A percentile compares a stretch with the other conserved stretches of the same genome.
Evolutionary conservation across 1,140 invertebrate genomes (phyloP).

Genomic region (Drosophila sechellia): DNA sequence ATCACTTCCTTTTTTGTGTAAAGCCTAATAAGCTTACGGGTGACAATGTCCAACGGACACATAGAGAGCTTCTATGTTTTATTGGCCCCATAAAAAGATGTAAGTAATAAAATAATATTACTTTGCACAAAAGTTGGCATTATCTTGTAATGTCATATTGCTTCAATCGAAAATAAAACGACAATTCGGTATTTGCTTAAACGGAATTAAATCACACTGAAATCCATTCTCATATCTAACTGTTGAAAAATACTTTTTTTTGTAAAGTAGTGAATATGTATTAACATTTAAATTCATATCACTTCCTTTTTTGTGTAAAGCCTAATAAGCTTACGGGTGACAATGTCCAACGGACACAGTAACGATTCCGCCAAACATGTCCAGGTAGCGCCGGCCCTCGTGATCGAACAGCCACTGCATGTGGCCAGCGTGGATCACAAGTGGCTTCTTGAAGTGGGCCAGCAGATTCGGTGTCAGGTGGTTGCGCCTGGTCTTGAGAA

Average conservation of each 20-base stretch:
- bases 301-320: background rate
- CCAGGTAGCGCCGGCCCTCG: constrained; percentile 93
- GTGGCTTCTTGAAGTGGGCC: constrained; percentile 92
- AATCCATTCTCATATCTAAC: too few species aligned
- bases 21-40: constrained; percentile 90
- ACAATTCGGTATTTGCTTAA: too few species aligned
- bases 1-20: background rate
- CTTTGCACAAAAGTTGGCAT: too few species aligned
- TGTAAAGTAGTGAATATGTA: too few species aligned
- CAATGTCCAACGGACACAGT: constrained; percentile 99
- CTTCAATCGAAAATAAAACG: too few species aligned
- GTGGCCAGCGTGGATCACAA: constrained; percentile 93
- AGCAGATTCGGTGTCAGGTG: constrained; percentile 90
- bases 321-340: constrained; percentile 94
- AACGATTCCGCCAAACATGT: constrained; percentile 98
- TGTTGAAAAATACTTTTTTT: too few species aligned
- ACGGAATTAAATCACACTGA: too few species aligned
- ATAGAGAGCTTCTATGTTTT: too few species aligned
- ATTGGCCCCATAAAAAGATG: too few species aligned
- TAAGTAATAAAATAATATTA: too few species aligned
- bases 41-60: constrained; percentile 99
- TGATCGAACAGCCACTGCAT: constrained; percentile 97
- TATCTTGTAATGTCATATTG: too few species aligned
- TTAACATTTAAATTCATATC: too few species aligned
- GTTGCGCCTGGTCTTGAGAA: constrained; percentile 86